phyloP scores from a whole-genome alignment of 2,888 invertebrate genomes.

The Ophion ventricosus region DNA sequence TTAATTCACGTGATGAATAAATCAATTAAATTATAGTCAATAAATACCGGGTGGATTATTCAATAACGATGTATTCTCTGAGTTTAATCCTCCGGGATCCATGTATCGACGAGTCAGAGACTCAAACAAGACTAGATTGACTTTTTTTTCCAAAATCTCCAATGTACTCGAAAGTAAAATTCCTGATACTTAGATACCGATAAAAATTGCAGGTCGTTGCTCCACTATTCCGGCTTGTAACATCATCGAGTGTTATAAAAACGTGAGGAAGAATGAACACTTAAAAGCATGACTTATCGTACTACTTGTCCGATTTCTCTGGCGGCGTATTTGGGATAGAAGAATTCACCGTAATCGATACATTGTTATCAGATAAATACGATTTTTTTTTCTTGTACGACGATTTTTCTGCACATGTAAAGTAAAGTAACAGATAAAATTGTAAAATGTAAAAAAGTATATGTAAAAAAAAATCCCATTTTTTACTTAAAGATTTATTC shows the following conservation, averaged over 20 bases:
- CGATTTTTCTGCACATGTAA: neutral
- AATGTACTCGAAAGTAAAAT: neutral
- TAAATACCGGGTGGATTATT: neutral
- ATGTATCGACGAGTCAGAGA: neutral
- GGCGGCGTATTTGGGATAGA: neutral
- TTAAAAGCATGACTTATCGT: neutral
- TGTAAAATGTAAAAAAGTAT: no score
- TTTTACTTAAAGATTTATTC: neutral
- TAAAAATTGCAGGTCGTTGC: conserved; percentile 9
- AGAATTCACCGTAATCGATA: neutral
- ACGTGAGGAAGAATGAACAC: neutral
- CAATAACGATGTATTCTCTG: neutral
- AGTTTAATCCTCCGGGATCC: neutral
- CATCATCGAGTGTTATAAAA: neutral
- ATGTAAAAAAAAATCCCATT: no score
- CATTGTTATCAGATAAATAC: neutral
- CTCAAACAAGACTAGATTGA: neutral
- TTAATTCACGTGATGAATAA: no score
- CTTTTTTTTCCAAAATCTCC: neutral
- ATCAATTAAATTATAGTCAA: no score
- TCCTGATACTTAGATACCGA: neutral
- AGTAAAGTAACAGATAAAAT: no score
- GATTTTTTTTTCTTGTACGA: neutral
- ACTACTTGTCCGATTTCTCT: neutral
- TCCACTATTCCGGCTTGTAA: neutral